Evolutionary conservation across 2,113 vertebrate genomes (phyloP).

Genomic region (Chionodraco myersi): DNA sequence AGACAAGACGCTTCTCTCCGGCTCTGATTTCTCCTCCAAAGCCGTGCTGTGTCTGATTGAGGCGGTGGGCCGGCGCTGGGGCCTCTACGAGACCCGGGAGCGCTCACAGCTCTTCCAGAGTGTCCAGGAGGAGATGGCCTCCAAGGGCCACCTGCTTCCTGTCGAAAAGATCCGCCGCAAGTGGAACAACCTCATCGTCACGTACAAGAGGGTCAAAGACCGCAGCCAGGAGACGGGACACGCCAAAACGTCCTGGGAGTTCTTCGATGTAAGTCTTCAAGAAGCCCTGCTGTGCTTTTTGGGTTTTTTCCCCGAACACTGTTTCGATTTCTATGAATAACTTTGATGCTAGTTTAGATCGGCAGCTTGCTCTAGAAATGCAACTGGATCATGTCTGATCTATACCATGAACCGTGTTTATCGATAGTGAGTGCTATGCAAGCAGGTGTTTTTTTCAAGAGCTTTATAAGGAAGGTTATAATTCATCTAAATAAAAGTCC

Average conservation of each 20-base stretch:
- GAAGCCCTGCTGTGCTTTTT: too few relatives aligned
- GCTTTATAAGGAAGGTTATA: neutral
- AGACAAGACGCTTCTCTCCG: constrained; percentile 63
- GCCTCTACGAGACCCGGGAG: constrained; percentile 80
- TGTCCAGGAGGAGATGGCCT: constrained; percentile 83
- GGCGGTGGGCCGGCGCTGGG: constrained; percentile 81
- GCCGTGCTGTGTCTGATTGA: constrained; percentile 82
- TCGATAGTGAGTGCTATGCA: neutral
- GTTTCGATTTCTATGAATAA: neutral
- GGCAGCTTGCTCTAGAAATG: neutral
- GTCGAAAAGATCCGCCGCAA: constrained; percentile 84
- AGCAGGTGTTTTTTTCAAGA: neutral
- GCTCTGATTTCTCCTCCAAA: constrained; percentile 82
- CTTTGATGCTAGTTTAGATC: neutral
- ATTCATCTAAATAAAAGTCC: too few relatives aligned
- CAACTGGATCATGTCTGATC: neutral
- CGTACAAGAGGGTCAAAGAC: constrained; percentile 85
- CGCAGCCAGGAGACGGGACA: constrained; percentile 81
- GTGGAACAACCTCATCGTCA: constrained; percentile 87
- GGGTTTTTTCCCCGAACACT: too few relatives aligned
- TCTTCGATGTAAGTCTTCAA: constrained; percentile 78
- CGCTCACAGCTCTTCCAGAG: constrained; percentile 85
- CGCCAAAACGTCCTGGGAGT: constrained; percentile 84
- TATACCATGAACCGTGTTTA: neutral
- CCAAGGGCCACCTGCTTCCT: constrained; percentile 79